Base-by-base conservation (phyloP, 92 coral and sea anemone genomes). In the Palythoa caribaeorum region DNA sequence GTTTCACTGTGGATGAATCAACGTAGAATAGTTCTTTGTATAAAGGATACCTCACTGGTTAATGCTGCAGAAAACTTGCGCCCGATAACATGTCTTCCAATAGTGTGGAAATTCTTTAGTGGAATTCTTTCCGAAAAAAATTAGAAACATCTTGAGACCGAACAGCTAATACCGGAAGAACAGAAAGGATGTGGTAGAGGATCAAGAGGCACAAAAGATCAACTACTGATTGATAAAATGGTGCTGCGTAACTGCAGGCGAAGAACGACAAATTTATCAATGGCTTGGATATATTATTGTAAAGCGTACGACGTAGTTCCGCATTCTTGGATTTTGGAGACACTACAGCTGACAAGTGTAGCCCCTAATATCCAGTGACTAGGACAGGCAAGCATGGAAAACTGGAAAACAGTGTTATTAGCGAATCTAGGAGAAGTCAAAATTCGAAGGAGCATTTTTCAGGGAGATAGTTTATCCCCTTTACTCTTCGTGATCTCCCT, bases 281-380 rank as follows among this genome's bases (percentile, higher is more conserved):
- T 89, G 87, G 87, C 66, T 9, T 92, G 92, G 92, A 84, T 85
- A 2, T 88, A 89, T 37, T 88, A 89, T 39, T 44, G 59, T 15
- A 88, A 90, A 38, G 90, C 88, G 6, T 87, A 73, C 52, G 90
- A 87, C 63, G 79, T 79, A 85, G 91, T 87, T 9, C 88, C 89
- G 47, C 94, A 88, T 76, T 73, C 88, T 35, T 91, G 91, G 91
- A 87, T 87, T 17, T 28, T 80, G 60, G 75, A 89, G 65, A 71
- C 55, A 50, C 52, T 89, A 28, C 28, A 66, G 47, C 39, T 59
- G 52, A n/a, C n/a, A 11, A 89, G 91, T 19, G 53, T 53, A 9
- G 88, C 91, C 6, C 17, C 63, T 39, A 87, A 92, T 52, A 77
- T 83, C 3, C 63, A 19, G 48, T 7, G 16, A 53, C 55, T 78